Evolutionary conservation across 2,797 vertebrate species (phyloP), one percentile per base, ranked within the genome.

Genomic region (Liasis olivaceus): DNA sequence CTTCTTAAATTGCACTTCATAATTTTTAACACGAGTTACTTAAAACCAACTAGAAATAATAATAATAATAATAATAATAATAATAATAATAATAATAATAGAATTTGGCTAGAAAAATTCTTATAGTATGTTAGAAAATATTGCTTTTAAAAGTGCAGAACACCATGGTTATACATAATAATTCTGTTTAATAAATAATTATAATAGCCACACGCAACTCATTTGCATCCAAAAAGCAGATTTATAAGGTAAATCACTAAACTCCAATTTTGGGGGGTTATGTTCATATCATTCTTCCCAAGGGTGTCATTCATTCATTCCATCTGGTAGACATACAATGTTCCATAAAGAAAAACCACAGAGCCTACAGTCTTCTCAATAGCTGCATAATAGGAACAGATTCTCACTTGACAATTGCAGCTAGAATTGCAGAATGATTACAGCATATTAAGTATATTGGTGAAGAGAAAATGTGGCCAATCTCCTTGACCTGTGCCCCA

Each of bases 111-210:
- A 89, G 22, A 63, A 58, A 92, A 58, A 86, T 22, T 94, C 85
- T 56, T 87, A 11, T 42, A 81, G 36, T 60, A 92, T 54, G 12
- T 42, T 93, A 92, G 58, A 66, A 95, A 92, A 31, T 4, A 87
- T 0, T 93, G n/a, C 64, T 95, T 95, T 56, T 91, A 89, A 92
- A 92, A 92, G 88, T 36, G 63, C 17, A 81, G 72, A 54, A 42
- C 20, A 91, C 85, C 63, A 85, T 84, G 0, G 89, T 5, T 54
- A 87, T 26, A 88, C 0, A 20, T 81, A 13, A 1, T 0, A 88
- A 84, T 89, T 54, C 36, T 87, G 54, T 51, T 93, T 58, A 87
- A 0, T 54, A 69, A n/a, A 85, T 11, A 51, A 85, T 20, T 24
- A 58, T 5, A 2, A 66, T 15, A 9, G 47, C 15, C 58, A 81